Evolutionary conservation across 2,113 vertebrate genomes (phyloP).

Genomic region (Ciconia maguari): DNA sequence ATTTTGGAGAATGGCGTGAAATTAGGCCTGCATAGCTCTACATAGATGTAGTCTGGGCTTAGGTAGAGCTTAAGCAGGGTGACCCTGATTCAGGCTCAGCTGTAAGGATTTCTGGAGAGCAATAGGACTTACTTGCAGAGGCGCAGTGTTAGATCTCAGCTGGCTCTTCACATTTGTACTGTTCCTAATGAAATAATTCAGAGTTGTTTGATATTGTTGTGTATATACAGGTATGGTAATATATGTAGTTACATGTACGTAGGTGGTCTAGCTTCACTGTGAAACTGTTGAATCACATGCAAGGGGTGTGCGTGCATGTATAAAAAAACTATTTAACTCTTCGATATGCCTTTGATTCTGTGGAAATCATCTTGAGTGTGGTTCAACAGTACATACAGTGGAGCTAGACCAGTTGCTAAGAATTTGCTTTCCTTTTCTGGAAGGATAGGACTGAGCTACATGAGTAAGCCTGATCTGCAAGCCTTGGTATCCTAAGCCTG

Average conservation of each 20-base stretch:
- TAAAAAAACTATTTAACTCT: background rate
- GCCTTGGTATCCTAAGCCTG: background rate
- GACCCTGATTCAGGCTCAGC: background rate
- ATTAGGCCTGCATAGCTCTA: background rate
- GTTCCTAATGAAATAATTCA: background rate
- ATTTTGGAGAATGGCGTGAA: background rate
- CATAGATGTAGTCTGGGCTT: background rate
- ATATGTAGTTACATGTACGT: background rate
- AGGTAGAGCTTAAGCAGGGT: background rate
- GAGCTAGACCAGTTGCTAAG: background rate
- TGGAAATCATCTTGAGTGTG: background rate
- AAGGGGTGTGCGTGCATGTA: background rate
- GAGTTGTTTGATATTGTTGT: background rate
- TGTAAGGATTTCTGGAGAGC: background rate
- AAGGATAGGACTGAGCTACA: background rate
- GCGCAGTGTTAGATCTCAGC: background rate
- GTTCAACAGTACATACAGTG: accelerated
- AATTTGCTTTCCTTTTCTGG: background rate
- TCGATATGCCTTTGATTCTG: accelerated
- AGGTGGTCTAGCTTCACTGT: background rate
- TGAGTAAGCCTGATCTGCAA: background rate
- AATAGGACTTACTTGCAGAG: background rate
- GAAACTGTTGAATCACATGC: background rate
- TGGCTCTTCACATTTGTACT: background rate
- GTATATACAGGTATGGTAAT: background rate